Evolutionary conservation across 1,140 invertebrate species (phyloP), one percentile per base, ranked within the genome.

Genomic region (Lepidurus arcticus): DNA sequence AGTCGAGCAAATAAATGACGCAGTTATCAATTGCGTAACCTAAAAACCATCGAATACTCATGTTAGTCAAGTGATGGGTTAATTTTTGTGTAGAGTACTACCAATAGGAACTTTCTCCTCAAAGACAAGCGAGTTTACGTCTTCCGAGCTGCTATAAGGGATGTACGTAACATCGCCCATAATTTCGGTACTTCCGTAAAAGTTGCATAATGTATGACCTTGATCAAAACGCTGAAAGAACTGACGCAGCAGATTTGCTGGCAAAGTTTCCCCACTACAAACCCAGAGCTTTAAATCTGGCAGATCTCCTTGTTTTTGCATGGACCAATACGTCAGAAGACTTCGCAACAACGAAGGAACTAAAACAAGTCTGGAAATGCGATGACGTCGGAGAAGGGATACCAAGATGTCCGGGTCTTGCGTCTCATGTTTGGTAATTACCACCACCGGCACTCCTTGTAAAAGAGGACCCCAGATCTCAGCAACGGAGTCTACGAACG

Each of bases 161-260:
- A 90, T 88, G 81, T 88, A 93, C 0, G 92, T 92, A 5, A 94
- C 92, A 82, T 94, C 92, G 0, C 91, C 92, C 91, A 93, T 92
- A 11, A 93, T 89, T 84, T 96, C 94, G 0, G 94, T 95, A 80
- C 93, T 94, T 0, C 94, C 94, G 81, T 95, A 96, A 83, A 95
- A 95, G 82, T 96, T 96, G 74, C 91, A 92, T 9, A 95, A 83
- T 16, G 87, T 86, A 78, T 90, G 89, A 3, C 87, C 85, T 76
- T 86, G 84, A 6, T 85, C 82, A 79, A 94, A 94, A 79, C 88
- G 87, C 34, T 86, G 83, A 83, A 92, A 94, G 85, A 94, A 94
- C 81, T 92, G 88, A 45, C 88, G 83, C 0, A 90, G 91, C 16
- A 94, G 82, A 0, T 89, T 84, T 8, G 89, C 86, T 1, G 89